phyloP scores from a whole-genome alignment of 1,140 invertebrate genomes.

The Lepidurus packardi region DNA sequence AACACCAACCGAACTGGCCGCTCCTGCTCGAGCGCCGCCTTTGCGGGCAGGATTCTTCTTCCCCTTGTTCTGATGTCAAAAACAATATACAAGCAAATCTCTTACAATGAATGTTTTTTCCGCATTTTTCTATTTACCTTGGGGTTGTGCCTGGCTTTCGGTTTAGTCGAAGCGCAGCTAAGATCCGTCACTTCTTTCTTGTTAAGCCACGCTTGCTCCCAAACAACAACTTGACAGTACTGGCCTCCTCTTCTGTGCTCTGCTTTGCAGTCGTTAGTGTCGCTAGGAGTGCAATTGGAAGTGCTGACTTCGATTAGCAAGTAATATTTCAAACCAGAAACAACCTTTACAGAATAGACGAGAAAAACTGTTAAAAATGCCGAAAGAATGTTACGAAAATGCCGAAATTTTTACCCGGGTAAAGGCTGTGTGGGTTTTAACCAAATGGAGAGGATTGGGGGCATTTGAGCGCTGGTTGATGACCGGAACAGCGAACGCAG shows the following conservation, averaged over 20 bases:
- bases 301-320: not conserved
- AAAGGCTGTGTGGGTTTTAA: not conserved
- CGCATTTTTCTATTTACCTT: not conserved
- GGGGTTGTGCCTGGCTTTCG: not conserved
- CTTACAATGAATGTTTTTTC: not conserved
- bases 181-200: not conserved
- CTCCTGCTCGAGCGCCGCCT: not conserved
- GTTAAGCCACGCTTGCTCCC: not conserved
- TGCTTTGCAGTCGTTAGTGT: not conserved
- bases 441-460: not conserved
- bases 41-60: not conserved
- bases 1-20: not conserved
- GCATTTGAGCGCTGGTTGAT: not conserved
- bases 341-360: not conserved
- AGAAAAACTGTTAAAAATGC: not conserved
- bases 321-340: not conserved
- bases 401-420: not conserved
- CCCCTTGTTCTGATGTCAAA: not conserved
- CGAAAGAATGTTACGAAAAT: no score
- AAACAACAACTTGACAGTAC: constrained; percentile 1
- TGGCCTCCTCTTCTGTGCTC: not conserved
- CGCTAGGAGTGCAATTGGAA: not conserved
- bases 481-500: not conserved
- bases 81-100: not conserved
- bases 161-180: not conserved